Percentiles rank a stretch among this genome's conserved stretches.
Conservation (phyloP, 2,797 vertebrate genomes). For the Rhyacichthys aspro region DNA sequence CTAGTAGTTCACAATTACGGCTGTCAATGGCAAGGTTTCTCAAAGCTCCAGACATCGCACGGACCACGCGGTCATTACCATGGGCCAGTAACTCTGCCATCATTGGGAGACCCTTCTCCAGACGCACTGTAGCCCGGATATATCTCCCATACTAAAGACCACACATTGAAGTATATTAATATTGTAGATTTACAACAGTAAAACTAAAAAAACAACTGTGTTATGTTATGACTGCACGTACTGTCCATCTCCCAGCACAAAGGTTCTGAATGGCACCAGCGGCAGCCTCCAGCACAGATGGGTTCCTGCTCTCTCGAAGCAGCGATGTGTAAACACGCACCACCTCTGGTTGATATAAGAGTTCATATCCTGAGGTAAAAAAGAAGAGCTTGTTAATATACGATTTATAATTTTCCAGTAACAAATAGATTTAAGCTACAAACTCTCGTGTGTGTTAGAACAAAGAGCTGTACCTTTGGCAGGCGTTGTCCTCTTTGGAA, state of each 20-base stretch:
- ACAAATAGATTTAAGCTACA: background rate
- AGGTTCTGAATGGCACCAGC: constrained; percentile 97
- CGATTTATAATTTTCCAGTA: too few species aligned
- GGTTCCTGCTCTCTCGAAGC: constrained; percentile 91
- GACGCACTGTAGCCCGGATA: constrained; percentile 89
- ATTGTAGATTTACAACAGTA: background rate
- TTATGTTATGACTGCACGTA: constrained; percentile 65
- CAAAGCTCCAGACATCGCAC: constrained; percentile 92
- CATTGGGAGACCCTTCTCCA: constrained; percentile 94
- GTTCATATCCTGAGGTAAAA: constrained; percentile 87
- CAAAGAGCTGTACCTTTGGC: constrained; percentile 84
- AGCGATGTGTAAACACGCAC: constrained; percentile 95
- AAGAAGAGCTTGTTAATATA: too few species aligned
- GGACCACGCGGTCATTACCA: constrained; percentile 91
- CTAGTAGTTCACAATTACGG: constrained; percentile 93
- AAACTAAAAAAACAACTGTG: background rate
- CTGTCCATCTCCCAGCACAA: constrained; percentile 94
- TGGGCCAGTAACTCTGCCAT: constrained; percentile 91
- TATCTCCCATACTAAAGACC: constrained; percentile 88
- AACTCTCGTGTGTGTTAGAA: background rate
- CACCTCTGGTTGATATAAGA: constrained; percentile 95
- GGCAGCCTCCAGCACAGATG: constrained; percentile 92
- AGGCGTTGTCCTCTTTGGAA: constrained; percentile 92
- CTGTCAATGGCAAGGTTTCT: constrained; percentile 94
- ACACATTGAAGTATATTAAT: background rate